These are phyloP conservation scores for Puffinus mauretanicus DNA, from an alignment of 2,113 vertebrate genomes.

Conservation along the genomic window DNA sequence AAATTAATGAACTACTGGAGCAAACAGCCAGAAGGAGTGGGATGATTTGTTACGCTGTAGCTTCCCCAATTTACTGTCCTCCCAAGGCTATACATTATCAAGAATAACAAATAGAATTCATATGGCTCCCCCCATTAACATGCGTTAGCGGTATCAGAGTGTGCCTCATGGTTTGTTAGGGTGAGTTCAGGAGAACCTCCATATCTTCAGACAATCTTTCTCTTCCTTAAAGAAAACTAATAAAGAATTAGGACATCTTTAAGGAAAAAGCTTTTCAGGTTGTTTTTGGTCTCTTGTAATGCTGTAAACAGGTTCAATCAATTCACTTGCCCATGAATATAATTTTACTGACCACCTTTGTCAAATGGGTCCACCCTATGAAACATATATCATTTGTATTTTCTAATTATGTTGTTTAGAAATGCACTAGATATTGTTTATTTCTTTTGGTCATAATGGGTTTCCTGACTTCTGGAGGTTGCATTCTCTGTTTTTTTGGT, in stretches of 20 bases:
- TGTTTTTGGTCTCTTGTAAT: neutral
- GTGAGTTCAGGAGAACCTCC: conserved; percentile 23
- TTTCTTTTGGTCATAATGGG: neutral
- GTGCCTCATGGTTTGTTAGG: neutral
- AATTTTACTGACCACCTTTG: neutral
- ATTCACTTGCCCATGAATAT: neutral
- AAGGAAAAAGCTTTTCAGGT: neutral
- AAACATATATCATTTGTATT: neutral
- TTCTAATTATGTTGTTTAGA: neutral
- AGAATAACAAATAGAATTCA: conserved; percentile 59
- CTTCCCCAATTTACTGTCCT: conserved; percentile 41
- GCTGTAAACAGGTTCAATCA: neutral
- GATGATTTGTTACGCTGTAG: conserved; percentile 55
- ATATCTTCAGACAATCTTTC: neutral
- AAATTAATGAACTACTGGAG: conserved; percentile 53
- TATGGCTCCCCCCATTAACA: conserved; percentile 26
- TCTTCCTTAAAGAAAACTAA: neutral
- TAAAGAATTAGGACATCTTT: neutral
- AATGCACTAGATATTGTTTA: neutral
- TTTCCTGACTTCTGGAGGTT: neutral
- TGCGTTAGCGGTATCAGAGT: conserved; percentile 14
- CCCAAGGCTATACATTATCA: conserved; percentile 42
- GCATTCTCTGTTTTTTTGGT: neutral
- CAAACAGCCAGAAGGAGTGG: conserved; percentile 38
- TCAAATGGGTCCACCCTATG: neutral